A percentile compares a stretch with the other conserved stretches of the same genome.
Evolutionary conservation across 2,797 vertebrate genomes (phyloP).

Genomic region (Eulemur rubriventer): DNA sequence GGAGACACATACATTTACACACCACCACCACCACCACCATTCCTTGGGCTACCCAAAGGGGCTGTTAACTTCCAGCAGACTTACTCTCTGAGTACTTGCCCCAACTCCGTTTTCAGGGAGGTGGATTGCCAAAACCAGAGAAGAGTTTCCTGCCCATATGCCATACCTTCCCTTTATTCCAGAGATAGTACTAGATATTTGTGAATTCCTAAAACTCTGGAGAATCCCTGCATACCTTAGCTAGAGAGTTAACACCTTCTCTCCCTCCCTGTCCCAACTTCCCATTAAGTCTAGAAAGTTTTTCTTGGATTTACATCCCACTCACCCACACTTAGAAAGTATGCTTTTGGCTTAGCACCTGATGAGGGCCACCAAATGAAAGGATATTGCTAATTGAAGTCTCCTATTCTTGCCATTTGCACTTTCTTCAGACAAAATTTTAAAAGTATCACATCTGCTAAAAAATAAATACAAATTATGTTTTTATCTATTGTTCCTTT

Average conservation of each 20-base stretch:
- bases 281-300: neutral
- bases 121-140: neutral
- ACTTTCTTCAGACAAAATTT: neutral
- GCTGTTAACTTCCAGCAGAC: neutral
- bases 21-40: neutral
- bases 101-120: neutral
- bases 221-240: neutral
- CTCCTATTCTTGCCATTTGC: neutral
- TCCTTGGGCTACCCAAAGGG: neutral
- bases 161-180: neutral
- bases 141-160: neutral
- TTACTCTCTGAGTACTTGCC: neutral
- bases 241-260: neutral
- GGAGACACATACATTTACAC: neutral
- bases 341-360: neutral
- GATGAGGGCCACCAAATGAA: neutral
- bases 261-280: neutral
- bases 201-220: neutral
- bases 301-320: neutral
- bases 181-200: neutral
- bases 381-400: neutral
- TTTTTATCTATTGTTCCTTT: neutral
- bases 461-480: neutral
- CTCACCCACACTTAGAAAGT: neutral
- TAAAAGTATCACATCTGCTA: neutral